These are phyloP conservation scores for Drosophila mayaguana DNA, from an alignment of 2,888 invertebrate species.

Conservation along the genomic window DNA sequence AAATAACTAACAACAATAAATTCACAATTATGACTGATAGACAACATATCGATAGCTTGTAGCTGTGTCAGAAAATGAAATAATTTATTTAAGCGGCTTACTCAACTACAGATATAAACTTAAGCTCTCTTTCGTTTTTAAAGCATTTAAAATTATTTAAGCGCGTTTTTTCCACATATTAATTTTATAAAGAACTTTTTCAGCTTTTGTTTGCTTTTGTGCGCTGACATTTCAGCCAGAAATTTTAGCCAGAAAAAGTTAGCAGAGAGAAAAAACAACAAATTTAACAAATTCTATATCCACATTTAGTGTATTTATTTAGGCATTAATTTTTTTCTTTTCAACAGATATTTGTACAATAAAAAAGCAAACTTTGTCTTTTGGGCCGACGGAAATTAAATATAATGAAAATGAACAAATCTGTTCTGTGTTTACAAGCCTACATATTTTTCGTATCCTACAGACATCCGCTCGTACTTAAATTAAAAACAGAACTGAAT, in stretches of 20 bases:
- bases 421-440: constrained; percentile 39
- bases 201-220: constrained; percentile 6
- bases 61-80: not conserved
- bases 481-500: constrained; percentile 33
- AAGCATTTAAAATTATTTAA: constrained; percentile 2
- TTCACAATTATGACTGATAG: not conserved
- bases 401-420: constrained; percentile 45
- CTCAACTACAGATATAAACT: not conserved
- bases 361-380: constrained; percentile 26
- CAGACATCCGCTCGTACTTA: constrained; percentile 35
- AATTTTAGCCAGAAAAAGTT: constrained; percentile 6
- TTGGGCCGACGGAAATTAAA: constrained; percentile 64
- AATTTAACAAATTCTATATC: constrained; percentile 17
- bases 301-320: constrained; percentile 24
- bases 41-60: not conserved
- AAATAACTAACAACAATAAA: not conserved
- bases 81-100: not conserved
- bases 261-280: not conserved
- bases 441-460: constrained; percentile 2
- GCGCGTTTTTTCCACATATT: constrained; percentile 21
- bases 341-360: not conserved
- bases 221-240: constrained; percentile 23
- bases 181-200: constrained; percentile 17
- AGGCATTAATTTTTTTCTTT: constrained; percentile 12
- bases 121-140: not conserved